Conservation (phyloP, 2,797 vertebrate genomes). For the Phoebastria nigripes region DNA sequence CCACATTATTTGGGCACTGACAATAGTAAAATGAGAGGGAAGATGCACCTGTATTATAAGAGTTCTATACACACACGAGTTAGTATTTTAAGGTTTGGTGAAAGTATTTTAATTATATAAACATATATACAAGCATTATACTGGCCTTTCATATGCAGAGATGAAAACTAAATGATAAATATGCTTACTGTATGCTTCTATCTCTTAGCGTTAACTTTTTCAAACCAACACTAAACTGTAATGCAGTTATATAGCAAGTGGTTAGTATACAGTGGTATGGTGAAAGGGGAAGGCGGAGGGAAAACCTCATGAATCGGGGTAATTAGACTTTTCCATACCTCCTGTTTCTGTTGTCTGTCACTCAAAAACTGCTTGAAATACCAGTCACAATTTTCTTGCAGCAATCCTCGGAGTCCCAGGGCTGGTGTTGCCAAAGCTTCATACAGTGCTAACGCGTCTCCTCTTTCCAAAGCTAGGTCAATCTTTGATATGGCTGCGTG, state of each 20-base stretch:
- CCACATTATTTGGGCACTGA: neutral
- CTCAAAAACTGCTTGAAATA: constrained; percentile 90
- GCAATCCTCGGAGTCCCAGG: constrained; percentile 83
- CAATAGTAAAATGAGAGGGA: neutral
- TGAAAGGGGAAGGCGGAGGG: neutral
- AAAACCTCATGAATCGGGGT: neutral
- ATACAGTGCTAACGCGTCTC: constrained; percentile 75
- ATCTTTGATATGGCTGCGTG: constrained; percentile 76
- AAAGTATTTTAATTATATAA: neutral
- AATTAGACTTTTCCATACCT: constrained; percentile 74
- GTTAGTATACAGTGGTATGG: neutral
- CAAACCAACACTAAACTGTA: neutral
- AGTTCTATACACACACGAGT: neutral
- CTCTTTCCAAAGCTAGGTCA: constrained; percentile 79
- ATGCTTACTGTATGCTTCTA: neutral
- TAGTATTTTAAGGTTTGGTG: neutral
- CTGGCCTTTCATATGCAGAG: neutral
- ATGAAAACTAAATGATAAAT: neutral
- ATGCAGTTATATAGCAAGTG: neutral
- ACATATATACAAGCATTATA: neutral
- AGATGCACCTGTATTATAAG: neutral
- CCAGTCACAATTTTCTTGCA: constrained; percentile 88
- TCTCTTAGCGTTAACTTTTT: neutral
- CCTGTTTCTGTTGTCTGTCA: constrained; percentile 82
- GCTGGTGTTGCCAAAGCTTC: constrained; percentile 79